A percentile compares a stretch with the other conserved stretches of the same genome.
Evolutionary conservation across 2,888 invertebrate species (phyloP).

Genomic region (Dryocosmus kuriphilus): DNA sequence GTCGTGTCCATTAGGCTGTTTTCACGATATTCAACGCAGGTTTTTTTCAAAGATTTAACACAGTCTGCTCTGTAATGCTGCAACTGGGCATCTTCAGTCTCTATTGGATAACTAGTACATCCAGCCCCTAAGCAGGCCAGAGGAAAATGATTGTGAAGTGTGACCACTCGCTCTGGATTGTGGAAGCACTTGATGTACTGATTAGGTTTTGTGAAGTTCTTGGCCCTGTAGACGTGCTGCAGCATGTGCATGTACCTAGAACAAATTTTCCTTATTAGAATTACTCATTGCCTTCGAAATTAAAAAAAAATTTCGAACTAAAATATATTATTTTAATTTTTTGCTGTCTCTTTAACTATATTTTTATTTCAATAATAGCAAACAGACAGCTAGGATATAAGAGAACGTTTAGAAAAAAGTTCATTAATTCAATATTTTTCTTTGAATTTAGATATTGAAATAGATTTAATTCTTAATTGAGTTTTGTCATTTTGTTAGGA

Average conservation of each 20-base stretch:
- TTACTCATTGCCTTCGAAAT: no score
- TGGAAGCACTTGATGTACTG: slow-evolving; percentile 97
- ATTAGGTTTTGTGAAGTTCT: slow-evolving; percentile 95
- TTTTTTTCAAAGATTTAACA: slow-evolving; percentile 90
- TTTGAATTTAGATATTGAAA: no score
- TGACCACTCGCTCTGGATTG: slow-evolving; percentile 92
- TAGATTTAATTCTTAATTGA: no score
- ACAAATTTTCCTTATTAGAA: slow-evolving; percentile 20
- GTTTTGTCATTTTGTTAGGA: not conserved
- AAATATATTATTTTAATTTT: no score
- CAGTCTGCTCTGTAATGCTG: slow-evolving; percentile 97
- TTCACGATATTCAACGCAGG: slow-evolving; percentile 89
- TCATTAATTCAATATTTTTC: no score
- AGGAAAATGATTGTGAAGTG: slow-evolving; percentile 95
- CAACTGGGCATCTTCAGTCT: slow-evolving; percentile 90
- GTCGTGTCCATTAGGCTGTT: slow-evolving; percentile 90
- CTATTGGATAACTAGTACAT: slow-evolving; percentile 91
- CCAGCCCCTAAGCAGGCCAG: slow-evolving; percentile 89
- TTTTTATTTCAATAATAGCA: no score
- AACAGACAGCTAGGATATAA: no score
- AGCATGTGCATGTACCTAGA: slow-evolving; percentile 92
- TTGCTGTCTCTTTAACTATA: no score
- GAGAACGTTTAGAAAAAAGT: no score
- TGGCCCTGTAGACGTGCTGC: slow-evolving; percentile 93
- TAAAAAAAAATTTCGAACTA: no score